These are phyloP conservation scores for Branchipolynoe longqiensis DNA, from an alignment of 2,888 invertebrate species.

Conservation along the genomic window DNA sequence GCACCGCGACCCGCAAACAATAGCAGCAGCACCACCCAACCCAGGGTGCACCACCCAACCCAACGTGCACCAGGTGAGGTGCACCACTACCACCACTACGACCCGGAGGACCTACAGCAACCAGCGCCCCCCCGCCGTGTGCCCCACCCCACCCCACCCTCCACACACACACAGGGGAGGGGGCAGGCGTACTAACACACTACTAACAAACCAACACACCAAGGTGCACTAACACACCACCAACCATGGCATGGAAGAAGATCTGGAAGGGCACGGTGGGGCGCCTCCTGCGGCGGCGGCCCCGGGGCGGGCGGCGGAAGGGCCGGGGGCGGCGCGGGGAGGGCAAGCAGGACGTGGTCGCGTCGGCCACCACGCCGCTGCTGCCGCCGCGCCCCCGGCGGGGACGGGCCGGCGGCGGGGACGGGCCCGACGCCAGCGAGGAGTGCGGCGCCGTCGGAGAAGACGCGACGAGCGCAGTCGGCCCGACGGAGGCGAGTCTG, in stretches of 20 bases:
- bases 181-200: not conserved
- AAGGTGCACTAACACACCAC: not conserved
- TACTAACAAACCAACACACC: not conserved
- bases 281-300: constrained; percentile 41
- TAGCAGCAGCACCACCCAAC: too few species aligned
- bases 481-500: constrained; percentile 25
- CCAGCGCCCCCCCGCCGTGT: too few species aligned
- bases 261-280: constrained; percentile 56
- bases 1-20: too few species aligned
- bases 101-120: too few species aligned
- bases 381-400: constrained; percentile 12
- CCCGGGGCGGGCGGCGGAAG: constrained; percentile 24
- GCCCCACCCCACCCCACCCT: not conserved
- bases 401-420: constrained; percentile 7
- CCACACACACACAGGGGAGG: not conserved
- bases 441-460: constrained; percentile 11
- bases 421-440: not conserved
- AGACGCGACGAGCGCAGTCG: not conserved
- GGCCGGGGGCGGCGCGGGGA: constrained; percentile 34
- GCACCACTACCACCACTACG: too few species aligned
- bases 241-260: constrained; percentile 55
- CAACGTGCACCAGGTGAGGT: too few species aligned
- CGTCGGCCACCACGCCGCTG: constrained; percentile 41
- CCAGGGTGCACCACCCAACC: too few species aligned
- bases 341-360: constrained; percentile 35